Evolutionary conservation across 2,113 vertebrate genomes (phyloP), one percentile per base, ranked within the genome.

Genomic region (Calyptomena viridis): DNA sequence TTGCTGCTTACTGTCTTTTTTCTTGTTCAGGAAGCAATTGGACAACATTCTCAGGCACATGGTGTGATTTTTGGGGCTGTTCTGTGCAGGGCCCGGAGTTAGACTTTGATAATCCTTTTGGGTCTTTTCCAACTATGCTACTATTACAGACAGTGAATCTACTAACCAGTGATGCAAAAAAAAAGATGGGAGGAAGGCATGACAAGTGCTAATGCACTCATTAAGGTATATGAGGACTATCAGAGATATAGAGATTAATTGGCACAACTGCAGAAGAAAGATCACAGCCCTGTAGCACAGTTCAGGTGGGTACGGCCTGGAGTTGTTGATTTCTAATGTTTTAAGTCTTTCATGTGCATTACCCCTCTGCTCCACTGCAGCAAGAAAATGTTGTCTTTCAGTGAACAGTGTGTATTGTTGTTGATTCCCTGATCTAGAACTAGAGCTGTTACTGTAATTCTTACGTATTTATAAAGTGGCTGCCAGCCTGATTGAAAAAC

Each of bases 121-220:
- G 31, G 5, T 76, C 11, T 49, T n/a, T 42, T 84, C 35, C 30
- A 56, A 8, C 40, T 49, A 69, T 28, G 60, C 46, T 53, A 5
- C 74, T 52, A 33, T 46, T 59, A 40, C 22, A 69, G 66, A 20
- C 49, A 60, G 40, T 49, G 49, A 79, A 79, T 72, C 35, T 31
- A 17, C 53, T 47, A 79, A 74, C 27, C 25, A 42, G 30, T 31
- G 33, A 60, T 40, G 22, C 31, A 46, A 40, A 60, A 53, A 71
- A 47, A 64, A 33, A 49, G 60, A 44, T 3, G 1, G 21, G 21
- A 8, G 5, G 6, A 8, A 5, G 6, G 4, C 31, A 33, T 0
- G 0, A 33, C 12, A 63, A 47, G 31, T 44, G 17, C 11, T 50
- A 33, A 42, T 78, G 47, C 13, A 25, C 11, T 86, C 20, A 16